Evolutionary conservation across 2,797 vertebrate genomes (phyloP).

Genomic region (Enteromius trimaculatus): DNA sequence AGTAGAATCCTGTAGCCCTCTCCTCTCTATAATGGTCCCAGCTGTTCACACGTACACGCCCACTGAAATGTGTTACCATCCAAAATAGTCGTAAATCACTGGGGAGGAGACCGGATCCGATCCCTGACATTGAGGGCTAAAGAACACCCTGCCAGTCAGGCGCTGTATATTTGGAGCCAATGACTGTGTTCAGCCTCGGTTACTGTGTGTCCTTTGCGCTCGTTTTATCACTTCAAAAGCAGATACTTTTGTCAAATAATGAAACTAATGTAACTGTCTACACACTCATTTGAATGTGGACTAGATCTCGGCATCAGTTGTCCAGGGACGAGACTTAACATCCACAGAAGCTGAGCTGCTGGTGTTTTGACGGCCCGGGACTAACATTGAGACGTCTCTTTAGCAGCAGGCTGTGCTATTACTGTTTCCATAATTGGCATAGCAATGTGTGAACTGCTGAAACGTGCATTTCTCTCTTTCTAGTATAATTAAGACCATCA

Average conservation of each 20-base stretch:
- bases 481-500: conserved; percentile 11
- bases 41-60: conserved; percentile 44
- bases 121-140: conserved; percentile 28
- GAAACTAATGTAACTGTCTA: neutral
- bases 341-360: neutral
- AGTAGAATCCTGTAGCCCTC: neutral
- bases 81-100: conserved; percentile 40
- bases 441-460: conserved; percentile 13
- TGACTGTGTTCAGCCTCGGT: conserved; percentile 39
- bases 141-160: conserved; percentile 24
- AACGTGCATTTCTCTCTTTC: neutral
- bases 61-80: conserved; percentile 30
- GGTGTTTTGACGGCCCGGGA: neutral
- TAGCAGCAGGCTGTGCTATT: neutral
- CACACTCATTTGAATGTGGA: neutral
- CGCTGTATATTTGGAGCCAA: conserved; percentile 1
- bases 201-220: conserved; percentile 9
- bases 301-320: neutral
- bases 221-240: conserved; percentile 33
- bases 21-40: conserved; percentile 29
- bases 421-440: neutral
- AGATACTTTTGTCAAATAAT: neutral
- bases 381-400: neutral
- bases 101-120: conserved; percentile 43
- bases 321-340: neutral